Conservation (phyloP, 2,888 invertebrate genomes). For the Nebria salina region DNA sequence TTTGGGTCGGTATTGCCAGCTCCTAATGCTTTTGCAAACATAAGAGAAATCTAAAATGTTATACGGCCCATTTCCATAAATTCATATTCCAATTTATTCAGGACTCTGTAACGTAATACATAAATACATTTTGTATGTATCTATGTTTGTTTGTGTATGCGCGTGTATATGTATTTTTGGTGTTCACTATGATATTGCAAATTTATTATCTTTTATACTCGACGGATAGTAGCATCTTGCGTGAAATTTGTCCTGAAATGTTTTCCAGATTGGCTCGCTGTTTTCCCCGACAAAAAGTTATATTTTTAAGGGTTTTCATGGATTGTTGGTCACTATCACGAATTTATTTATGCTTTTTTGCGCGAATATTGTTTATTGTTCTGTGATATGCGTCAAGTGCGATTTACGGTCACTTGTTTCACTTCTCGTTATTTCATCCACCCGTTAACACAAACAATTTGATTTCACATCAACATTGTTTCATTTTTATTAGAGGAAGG, state of each 20-base stretch:
- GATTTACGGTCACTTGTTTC: no score
- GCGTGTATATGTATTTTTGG: slow-evolving; percentile 31
- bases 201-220: slow-evolving; percentile 35
- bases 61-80: slow-evolving; percentile 46
- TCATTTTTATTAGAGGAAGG: no score
- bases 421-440: no score
- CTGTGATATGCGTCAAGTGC: background rate
- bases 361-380: background rate
- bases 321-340: background rate
- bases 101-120: slow-evolving; percentile 42
- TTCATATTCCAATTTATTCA: slow-evolving; percentile 48
- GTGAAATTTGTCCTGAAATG: slow-evolving; percentile 11
- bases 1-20: slow-evolving; percentile 10
- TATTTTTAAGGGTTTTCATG: background rate
- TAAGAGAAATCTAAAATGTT: slow-evolving; percentile 45
- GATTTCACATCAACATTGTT: no score
- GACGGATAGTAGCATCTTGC: slow-evolving; percentile 10
- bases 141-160: background rate
- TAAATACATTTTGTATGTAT: slow-evolving; percentile 39
- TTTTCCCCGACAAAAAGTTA: background rate
- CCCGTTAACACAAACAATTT: no score
- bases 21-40: slow-evolving; percentile 16
- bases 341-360: background rate
- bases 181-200: slow-evolving; percentile 41
- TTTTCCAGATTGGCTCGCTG: background rate